phyloP scores from a whole-genome alignment of 1,140 invertebrate genomes.

The Philopotamus ludificatus region DNA sequence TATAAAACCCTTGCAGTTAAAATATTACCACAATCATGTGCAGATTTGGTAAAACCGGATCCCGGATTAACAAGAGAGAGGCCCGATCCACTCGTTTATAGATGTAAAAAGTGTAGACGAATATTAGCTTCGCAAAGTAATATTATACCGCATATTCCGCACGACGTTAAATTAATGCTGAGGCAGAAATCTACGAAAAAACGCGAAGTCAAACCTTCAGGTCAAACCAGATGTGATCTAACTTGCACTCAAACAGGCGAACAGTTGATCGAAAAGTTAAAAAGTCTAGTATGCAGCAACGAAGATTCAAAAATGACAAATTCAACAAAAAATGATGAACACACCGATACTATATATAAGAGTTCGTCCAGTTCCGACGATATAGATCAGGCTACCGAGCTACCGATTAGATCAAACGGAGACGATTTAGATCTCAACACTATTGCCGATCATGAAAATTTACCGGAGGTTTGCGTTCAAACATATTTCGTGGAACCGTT shows the following conservation, averaged over 20 bases:
- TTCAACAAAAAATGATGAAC: not conserved
- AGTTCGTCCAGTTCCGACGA: conserved; percentile 31
- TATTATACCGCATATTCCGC: conserved; percentile 67
- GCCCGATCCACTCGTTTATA: conserved; percentile 78
- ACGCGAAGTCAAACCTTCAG: conserved; percentile 16
- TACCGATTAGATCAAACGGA: conserved; percentile 32
- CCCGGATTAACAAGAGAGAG: conserved; percentile 71
- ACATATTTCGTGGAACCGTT: conserved; percentile 81
- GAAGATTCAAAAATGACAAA: not conserved
- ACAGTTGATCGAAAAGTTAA: conserved; percentile 51
- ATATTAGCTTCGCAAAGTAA: conserved; percentile 77
- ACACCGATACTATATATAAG: conserved; percentile 13
- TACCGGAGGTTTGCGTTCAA: conserved; percentile 59
- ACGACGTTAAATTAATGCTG: conserved; percentile 55
- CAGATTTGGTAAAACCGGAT: conserved; percentile 75
- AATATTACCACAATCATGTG: conserved; percentile 75
- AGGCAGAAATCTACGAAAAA: conserved; percentile 28
- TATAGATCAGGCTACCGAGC: not conserved
- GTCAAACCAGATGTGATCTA: conserved; percentile 34
- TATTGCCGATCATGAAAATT: conserved; percentile 44
- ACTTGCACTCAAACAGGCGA: conserved; percentile 51
- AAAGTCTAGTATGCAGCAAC: conserved; percentile 43
- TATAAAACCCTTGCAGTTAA: conserved; percentile 67
- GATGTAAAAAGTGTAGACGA: conserved; percentile 76
- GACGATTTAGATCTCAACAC: conserved; percentile 47